Conservation (phyloP, 2,113 vertebrate species). For the Emydura subglobosa region DNA sequence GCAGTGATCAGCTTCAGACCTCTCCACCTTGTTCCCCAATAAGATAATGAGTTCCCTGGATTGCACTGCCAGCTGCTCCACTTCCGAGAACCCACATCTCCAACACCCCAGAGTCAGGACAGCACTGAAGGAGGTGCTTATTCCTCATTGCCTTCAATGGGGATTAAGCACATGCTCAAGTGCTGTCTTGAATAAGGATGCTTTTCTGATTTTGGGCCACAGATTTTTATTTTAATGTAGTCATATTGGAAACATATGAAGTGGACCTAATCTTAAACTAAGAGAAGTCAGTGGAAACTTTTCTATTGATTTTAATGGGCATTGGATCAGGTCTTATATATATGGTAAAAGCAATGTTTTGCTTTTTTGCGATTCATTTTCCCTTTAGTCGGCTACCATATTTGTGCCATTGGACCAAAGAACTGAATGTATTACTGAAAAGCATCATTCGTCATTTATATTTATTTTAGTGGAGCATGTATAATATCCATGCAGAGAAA, state of each 20-base stretch:
- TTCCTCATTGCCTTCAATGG: not conserved
- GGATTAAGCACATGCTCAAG: not conserved
- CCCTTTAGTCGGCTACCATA: not conserved
- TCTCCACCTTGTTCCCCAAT: too few relatives aligned
- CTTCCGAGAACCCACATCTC: too few relatives aligned
- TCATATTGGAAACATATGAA: rapidly evolving
- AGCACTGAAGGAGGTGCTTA: not conserved
- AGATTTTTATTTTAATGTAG: not conserved
- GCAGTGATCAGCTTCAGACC: too few relatives aligned
- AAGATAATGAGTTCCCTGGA: too few relatives aligned
- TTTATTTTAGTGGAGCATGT: not conserved
- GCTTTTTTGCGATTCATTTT: not conserved
- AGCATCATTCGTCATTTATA: not conserved
- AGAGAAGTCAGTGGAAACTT: not conserved
- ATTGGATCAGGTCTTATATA: not conserved
- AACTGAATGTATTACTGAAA: not conserved
- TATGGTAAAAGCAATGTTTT: not conserved
- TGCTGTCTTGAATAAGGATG: not conserved
- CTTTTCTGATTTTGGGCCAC: not conserved
- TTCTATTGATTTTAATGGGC: not conserved
- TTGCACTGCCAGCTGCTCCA: too few relatives aligned
- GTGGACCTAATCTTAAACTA: not conserved
- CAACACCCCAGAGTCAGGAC: too few relatives aligned
- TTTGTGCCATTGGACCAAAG: not conserved
- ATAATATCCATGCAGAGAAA: not conserved